Evolutionary conservation across 2,888 invertebrate species (phyloP), one percentile per base, ranked within the genome.

Genomic region (Rhagonycha lutea): DNA sequence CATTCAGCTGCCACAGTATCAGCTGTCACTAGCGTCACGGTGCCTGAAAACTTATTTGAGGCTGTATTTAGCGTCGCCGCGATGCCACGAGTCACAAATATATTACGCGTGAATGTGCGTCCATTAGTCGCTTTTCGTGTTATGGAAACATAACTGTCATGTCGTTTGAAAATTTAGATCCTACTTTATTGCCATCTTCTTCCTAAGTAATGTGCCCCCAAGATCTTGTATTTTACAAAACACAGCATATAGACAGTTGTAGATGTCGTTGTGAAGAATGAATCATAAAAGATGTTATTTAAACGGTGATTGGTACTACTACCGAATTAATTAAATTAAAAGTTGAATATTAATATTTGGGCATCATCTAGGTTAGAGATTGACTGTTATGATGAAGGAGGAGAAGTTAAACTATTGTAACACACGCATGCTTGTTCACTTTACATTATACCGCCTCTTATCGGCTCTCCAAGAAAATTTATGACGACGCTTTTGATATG

Each of bases 401-500:
- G 47, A 80, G 80, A 83, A 83, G 85, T 85, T 85, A 85, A 85
- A 83, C 84, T 85, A 85, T 85, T 84, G 84, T 84, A 81, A 83
- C 84, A 82, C 84, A 84, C 83, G 84, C 82, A 83, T 82, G 82
- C 84, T 80, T 83, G 83, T 83, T 83, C 47, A 83, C 83, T 84
- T 85, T 84, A 83, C 84, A 77, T 72, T 24, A 74, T 47, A 80
- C 83, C 82, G 83, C 82, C 84, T 84, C 85, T 86, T 86, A 86
- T 86, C 85, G 85, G 84, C 84, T 85, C 81, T 79, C 81, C 85
- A 84, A 86, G 86, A 87, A 87, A 88, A 89, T 89, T 89, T 89
- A 89, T 89, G 89, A 89, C 88, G 87, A 88, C 87, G 88, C 88
- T 87, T 87, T 88, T 88, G 89, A 89, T 89, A 89, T 82, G 88